Evolutionary conservation across 1,140 invertebrate species (phyloP), one percentile per base, ranked within the genome.

Genomic region (Drosophila obscura): DNA sequence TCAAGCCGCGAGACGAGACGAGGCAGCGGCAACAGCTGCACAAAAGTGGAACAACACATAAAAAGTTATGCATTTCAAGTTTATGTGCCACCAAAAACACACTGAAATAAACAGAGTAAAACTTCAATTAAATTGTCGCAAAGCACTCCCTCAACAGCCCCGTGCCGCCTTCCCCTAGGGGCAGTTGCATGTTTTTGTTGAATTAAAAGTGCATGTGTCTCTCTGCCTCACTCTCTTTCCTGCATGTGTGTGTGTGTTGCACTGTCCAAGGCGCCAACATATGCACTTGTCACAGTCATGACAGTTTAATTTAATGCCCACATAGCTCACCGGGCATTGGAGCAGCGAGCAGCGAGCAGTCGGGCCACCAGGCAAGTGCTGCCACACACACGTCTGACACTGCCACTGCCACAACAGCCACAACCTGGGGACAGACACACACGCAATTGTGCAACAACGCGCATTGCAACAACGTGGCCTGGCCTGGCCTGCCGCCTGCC

Each of bases 241-340:
- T 5, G 35, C 9, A 39, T 43, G 67, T 48, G 53, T 66, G 71
- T 73, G 46, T 62, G 56, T 76, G 68, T 59, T 71, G 77, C 82
- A 74, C 48, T 58, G 80, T 84, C 81, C 73, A 50, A 81, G 82
- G 81, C 81, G 81, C 82, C 84, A 88, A 88, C 83, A 88, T 89
- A 88, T 88, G 83, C 83, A 88, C 83, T 88, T 88, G 83, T 88
- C 83, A 88, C 84, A 89, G 76, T 72, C 80, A 84, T 88, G 83
- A 88, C 83, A 88, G 83, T 88, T 88, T 88, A 88, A 88, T 88
- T 88, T 88, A 88, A 88, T 88, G 83, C 76, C 67, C 83, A 88
- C 83, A 88, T 88, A 88, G 80, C 83, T 88, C 84, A 88, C 83
- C 75, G 49, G 60, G 45, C 66, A 71, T 56, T 71, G 67, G 67